Evolutionary conservation across 2,113 vertebrate genomes (phyloP), one percentile per base, ranked within the genome.

Genomic region (Sigmodon hispidus): DNA sequence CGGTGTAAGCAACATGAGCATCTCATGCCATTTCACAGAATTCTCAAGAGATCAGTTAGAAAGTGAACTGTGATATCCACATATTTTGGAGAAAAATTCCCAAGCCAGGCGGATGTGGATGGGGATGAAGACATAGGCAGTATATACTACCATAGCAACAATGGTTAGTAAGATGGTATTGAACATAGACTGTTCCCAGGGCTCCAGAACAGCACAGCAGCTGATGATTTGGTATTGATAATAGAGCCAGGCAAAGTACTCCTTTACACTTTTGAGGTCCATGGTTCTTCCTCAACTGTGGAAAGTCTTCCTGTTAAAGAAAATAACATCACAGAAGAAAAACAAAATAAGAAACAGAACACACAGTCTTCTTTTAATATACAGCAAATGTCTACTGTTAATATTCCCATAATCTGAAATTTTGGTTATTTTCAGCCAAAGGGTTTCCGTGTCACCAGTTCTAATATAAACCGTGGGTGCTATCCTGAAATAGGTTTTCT

Each of bases 171-270:
- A 98, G 93, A 99, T 96, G 24, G 99, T 99, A 97, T 99, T 99
- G 98, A 99, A 99, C 98, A 99, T 99, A 89, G 99, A 99, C 96
- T 98, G 98, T 95, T 99, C 99, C 99, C 99, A 99, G 7, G 99
- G 99, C 97, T 99, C 99, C 98, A 99, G 97, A 94, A 99, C 99
- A 0, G 99, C 99, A 98, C 99, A 99, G 97, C 99, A 99, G 0
- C 99, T 99, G 96, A 99, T 98, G 95, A 99, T 99, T n/a, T 99
- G 99, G 98, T 99, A 99, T 98, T 99, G 99, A 97, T 99, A 99
- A 98, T 99, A 99, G 26, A 99, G 98, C 99, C 99, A 99, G 90
- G 98, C 98, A 77, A 99, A 90, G 94, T 99, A 99, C 83, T 99
- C 99, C 98, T 98, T 99, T 93, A 99, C 97, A 43, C 96, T 98